Evolutionary conservation across 2,888 invertebrate species (phyloP).

Genomic region (Creontiades dilutus): DNA sequence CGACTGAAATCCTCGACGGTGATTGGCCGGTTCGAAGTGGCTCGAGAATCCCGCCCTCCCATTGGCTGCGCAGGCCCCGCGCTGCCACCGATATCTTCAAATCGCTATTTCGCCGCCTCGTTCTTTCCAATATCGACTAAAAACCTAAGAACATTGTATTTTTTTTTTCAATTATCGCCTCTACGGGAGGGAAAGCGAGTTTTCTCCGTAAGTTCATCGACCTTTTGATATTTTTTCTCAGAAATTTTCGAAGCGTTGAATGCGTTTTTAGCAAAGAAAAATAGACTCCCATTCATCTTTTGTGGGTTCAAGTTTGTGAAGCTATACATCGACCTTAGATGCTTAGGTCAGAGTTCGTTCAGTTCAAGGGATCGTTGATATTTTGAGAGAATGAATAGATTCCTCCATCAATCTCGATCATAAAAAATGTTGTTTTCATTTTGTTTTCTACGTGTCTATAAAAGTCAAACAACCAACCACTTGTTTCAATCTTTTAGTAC

Average conservation of each 20-base stretch:
- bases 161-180: background rate
- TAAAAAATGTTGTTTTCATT: background rate
- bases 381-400: background rate
- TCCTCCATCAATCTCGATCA: background rate
- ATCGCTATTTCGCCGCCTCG: conserved; percentile 1
- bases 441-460: background rate
- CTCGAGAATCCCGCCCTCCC: background rate
- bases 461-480: too few relatives aligned
- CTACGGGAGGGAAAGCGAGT: background rate
- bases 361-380: background rate
- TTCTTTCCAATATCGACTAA: background rate
- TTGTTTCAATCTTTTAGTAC: too few relatives aligned
- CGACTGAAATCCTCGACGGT: background rate
- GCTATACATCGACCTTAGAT: background rate
- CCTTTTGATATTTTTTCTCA: background rate
- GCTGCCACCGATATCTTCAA: background rate
- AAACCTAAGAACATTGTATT: background rate
- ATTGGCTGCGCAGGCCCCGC: conserved; percentile 52
- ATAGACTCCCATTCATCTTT: conserved; percentile 15
- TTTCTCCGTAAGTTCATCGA: background rate
- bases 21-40: conserved; percentile 44
- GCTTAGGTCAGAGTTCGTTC: background rate
- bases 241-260: background rate
- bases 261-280: background rate
- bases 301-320: conserved; percentile 2